Percentiles rank a stretch among this genome's conserved stretches.
These are phyloP conservation scores for Peromyscus aztecus DNA, from an alignment of 2,797 vertebrate species.

Conservation along the genomic window DNA sequence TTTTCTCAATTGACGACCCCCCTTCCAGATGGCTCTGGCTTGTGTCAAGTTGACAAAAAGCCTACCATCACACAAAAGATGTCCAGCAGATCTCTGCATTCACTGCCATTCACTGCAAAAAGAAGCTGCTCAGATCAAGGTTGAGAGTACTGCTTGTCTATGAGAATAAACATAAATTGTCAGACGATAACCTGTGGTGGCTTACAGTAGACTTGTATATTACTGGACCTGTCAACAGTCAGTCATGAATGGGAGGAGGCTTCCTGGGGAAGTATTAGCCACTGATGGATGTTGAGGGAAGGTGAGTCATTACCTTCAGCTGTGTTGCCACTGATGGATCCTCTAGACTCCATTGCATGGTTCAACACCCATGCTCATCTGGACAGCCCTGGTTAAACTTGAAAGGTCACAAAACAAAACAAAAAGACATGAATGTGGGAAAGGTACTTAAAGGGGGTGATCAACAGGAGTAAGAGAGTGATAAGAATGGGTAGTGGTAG, in stretches of 20 bases:
- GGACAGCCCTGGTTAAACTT: neutral
- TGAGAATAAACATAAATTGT: neutral
- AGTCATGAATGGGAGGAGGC: neutral
- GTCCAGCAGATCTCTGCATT: neutral
- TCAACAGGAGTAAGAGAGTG: neutral
- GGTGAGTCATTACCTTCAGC: neutral
- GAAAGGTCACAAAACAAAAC: neutral
- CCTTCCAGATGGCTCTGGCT: neutral
- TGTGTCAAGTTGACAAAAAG: neutral
- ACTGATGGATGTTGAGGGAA: neutral
- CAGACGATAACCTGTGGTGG: neutral
- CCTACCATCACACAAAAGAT: neutral
- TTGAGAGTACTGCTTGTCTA: neutral
- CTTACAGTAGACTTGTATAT: neutral
- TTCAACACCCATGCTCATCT: neutral
- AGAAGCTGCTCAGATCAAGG: neutral
- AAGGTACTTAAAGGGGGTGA: neutral
- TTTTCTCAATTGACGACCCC: neutral
- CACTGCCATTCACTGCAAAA: neutral
- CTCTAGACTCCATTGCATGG: neutral
- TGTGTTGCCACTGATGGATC: neutral
- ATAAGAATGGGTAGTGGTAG: neutral
- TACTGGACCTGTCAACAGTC: neutral
- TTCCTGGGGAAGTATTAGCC: neutral
- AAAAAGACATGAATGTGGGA: neutral